phyloP scores from a whole-genome alignment of 92 coral and sea anemone genomes.

The Micromussa lordhowensis region DNA sequence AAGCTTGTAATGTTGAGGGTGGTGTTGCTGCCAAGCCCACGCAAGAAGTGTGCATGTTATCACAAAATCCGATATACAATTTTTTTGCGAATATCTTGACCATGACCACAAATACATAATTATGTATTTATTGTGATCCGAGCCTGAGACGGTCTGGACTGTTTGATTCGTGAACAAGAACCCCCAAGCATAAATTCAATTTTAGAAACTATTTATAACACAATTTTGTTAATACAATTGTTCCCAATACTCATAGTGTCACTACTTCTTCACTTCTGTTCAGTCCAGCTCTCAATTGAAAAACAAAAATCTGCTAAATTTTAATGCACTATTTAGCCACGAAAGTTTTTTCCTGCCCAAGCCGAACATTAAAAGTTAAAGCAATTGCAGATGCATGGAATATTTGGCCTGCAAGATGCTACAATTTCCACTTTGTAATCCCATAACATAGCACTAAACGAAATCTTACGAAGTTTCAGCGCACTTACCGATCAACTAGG shows the following conservation, averaged over 20 bases:
- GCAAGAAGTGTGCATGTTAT: background rate
- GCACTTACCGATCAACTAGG: conserved; percentile 83
- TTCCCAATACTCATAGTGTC: background rate
- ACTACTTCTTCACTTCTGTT: background rate
- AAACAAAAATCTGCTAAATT: background rate
- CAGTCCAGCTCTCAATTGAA: background rate
- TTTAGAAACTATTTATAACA: background rate
- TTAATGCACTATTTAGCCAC: background rate
- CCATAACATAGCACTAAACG: background rate
- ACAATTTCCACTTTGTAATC: too few species aligned
- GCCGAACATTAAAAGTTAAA: background rate
- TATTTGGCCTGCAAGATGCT: background rate
- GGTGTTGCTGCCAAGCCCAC: background rate
- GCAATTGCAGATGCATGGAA: background rate
- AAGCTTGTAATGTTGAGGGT: background rate
- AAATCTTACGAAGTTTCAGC: background rate
- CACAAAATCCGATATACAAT: background rate
- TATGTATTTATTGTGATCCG: background rate
- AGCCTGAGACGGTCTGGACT: background rate
- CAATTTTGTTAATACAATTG: background rate
- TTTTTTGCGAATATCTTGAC: background rate
- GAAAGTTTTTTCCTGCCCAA: background rate
- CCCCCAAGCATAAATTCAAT: background rate
- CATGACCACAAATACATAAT: background rate
- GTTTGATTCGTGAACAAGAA: background rate